Percentiles rank a stretch among this genome's conserved stretches.
Conservation (phyloP, 2,888 invertebrate genomes). For the Esperia sulphurella region DNA sequence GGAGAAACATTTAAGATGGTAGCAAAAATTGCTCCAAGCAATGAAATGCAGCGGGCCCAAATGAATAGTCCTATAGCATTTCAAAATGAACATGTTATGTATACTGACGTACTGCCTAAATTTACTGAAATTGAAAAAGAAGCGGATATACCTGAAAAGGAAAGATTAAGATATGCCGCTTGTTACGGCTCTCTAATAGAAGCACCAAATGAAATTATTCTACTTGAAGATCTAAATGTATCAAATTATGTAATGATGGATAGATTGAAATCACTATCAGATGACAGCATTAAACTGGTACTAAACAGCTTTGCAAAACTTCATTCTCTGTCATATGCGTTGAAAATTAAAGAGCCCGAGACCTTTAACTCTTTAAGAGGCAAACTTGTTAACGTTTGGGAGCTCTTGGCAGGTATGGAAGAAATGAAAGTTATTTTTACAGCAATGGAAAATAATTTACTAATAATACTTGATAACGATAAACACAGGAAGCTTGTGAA, state of each 20-base stretch:
- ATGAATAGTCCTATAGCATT: slow-evolving; percentile 20
- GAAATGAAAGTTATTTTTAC: background rate
- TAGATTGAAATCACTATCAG: slow-evolving; percentile 14
- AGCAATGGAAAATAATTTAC: slow-evolving; percentile 4
- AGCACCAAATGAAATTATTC: slow-evolving; percentile 33
- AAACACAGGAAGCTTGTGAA: background rate
- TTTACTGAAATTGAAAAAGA: slow-evolving; percentile 24
- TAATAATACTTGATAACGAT: slow-evolving; percentile 1
- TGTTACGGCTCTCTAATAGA: slow-evolving; percentile 33
- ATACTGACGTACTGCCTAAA: slow-evolving; percentile 30
- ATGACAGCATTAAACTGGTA: slow-evolving; percentile 20
- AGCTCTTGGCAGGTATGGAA: background rate
- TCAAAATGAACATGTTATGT: slow-evolving; percentile 32
- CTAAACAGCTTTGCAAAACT: slow-evolving; percentile 31
- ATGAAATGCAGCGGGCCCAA: slow-evolving; percentile 15
- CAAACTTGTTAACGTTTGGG: slow-evolving; percentile 17
- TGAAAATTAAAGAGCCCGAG: slow-evolving; percentile 29
- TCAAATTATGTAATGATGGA: slow-evolving; percentile 28
- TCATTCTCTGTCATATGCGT: slow-evolving; percentile 32
- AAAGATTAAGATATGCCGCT: slow-evolving; percentile 19
- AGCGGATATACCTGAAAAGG: slow-evolving; percentile 22
- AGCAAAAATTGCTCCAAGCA: slow-evolving; percentile 31
- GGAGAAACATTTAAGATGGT: slow-evolving; percentile 25
- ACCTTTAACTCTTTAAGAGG: slow-evolving; percentile 16
- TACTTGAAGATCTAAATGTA: slow-evolving; percentile 38